Percentiles rank a stretch among this genome's conserved stretches.
Evolutionary conservation across 2,888 invertebrate genomes (phyloP).

Genomic region (Andricus quercusramuli): DNA sequence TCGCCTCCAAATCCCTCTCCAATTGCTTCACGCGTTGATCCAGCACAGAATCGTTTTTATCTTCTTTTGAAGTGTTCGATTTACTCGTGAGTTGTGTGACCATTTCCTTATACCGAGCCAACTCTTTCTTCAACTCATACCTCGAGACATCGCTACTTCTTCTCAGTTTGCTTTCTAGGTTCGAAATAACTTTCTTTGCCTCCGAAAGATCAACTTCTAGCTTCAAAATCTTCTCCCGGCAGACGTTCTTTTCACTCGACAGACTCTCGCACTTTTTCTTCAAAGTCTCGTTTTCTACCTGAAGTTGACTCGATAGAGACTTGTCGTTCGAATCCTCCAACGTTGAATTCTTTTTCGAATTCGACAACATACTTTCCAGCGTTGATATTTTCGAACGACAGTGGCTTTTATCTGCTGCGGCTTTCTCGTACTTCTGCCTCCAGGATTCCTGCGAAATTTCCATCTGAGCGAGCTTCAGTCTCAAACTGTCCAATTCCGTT

Average conservation of each 20-base stretch:
- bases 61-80: conserved; percentile 58
- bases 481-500: conserved; percentile 66
- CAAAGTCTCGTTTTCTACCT: conserved; percentile 65
- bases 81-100: conserved; percentile 61
- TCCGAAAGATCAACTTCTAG: conserved; percentile 43
- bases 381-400: conserved; percentile 60
- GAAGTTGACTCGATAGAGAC: conserved; percentile 62
- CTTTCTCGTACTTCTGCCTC: conserved; percentile 68
- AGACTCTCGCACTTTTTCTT: conserved; percentile 65
- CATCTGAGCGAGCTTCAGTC: conserved; percentile 70
- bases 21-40: conserved; percentile 67
- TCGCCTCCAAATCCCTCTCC: conserved; percentile 67
- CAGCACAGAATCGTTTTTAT: conserved; percentile 56
- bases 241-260: conserved; percentile 62
- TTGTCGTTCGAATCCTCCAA: conserved; percentile 59
- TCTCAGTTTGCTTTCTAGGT: conserved; percentile 73
- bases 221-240: conserved; percentile 79
- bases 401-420: conserved; percentile 62
- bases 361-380: conserved; percentile 61
- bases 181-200: conserved; percentile 68
- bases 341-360: conserved; percentile 58
- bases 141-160: conserved; percentile 57
- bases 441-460: conserved; percentile 71
- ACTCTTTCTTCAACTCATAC: conserved; percentile 64
- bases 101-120: conserved; percentile 65